A percentile compares a stretch with the other conserved stretches of the same genome.
phyloP scores from a whole-genome alignment of 2,797 vertebrate species.

The Florisuga fusca region DNA sequence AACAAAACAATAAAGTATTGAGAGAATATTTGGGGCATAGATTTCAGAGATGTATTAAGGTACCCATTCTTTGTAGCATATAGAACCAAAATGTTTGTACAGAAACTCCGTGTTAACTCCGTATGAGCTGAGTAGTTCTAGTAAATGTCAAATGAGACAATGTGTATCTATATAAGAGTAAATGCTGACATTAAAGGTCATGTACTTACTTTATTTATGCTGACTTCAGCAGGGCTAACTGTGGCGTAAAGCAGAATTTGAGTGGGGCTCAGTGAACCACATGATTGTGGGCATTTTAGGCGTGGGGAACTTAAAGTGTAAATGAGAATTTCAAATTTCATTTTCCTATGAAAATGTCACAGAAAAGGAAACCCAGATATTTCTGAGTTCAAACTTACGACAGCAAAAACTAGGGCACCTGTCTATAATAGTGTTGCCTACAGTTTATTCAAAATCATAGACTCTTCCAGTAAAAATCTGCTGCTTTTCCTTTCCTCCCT shows the following conservation, averaged over 20 bases:
- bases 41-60: not conserved
- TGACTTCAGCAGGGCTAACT: not conserved
- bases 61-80: not conserved
- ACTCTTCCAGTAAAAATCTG: not conserved
- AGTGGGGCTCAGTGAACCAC: not conserved
- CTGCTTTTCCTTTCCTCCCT: not conserved
- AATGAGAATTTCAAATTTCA: conserved; percentile 1
- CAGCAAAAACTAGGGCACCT: conserved; percentile 33
- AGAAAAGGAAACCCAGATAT: not conserved
- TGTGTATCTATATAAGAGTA: not conserved
- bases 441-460: not conserved
- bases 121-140: not conserved
- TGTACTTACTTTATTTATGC: not conserved
- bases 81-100: not conserved
- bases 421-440: not conserved
- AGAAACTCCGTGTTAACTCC: not conserved
- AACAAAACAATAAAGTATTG: not conserved
- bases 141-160: not conserved
- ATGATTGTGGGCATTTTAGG: not conserved
- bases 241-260: not conserved
- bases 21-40: not conserved
- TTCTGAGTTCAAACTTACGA: not conserved
- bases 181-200: not conserved
- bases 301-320: not conserved
- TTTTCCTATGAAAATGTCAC: not conserved